These are phyloP conservation scores for Dromas ardeola DNA, from an alignment of 2,113 vertebrate species.

Conservation along the genomic window DNA sequence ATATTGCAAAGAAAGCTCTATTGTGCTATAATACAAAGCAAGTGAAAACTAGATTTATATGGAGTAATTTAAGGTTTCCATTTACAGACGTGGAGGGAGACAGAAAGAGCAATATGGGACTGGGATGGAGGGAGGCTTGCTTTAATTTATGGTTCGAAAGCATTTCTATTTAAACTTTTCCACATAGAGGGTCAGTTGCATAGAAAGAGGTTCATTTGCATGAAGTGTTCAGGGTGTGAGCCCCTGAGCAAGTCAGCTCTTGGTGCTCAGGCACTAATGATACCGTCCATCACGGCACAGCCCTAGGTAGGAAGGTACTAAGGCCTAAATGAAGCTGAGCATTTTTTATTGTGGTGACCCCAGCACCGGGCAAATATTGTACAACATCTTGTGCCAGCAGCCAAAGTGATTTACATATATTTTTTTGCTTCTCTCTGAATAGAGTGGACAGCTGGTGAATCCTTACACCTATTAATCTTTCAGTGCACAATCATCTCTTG, in stretches of 20 bases:
- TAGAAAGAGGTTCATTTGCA: not conserved
- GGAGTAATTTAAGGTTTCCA: not conserved
- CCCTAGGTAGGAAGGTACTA: not conserved
- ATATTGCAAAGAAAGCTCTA: not conserved
- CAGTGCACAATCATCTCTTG: not conserved
- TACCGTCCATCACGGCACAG: not conserved
- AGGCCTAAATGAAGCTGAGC: not conserved
- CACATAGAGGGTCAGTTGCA: not conserved
- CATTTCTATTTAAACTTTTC: slow-evolving; percentile 29
- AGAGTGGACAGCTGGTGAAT: slow-evolving; percentile 45
- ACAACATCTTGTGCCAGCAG: slow-evolving; percentile 17
- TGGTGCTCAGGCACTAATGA: not conserved
- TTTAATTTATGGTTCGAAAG: slow-evolving; percentile 12
- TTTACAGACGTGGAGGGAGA: not conserved
- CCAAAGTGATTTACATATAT: slow-evolving; percentile 30
- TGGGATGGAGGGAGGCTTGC: not conserved
- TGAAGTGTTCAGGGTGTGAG: not conserved
- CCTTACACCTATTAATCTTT: slow-evolving; percentile 58
- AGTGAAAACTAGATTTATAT: not conserved
- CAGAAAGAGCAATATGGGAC: not conserved
- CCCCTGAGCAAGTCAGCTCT: not conserved
- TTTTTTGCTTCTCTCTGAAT: not conserved
- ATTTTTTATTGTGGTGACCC: slow-evolving; percentile 17
- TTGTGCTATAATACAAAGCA: not conserved
- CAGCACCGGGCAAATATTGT: not conserved